phyloP scores from a whole-genome alignment of 2,113 vertebrate species.

The Oxyura jamaicensis region DNA sequence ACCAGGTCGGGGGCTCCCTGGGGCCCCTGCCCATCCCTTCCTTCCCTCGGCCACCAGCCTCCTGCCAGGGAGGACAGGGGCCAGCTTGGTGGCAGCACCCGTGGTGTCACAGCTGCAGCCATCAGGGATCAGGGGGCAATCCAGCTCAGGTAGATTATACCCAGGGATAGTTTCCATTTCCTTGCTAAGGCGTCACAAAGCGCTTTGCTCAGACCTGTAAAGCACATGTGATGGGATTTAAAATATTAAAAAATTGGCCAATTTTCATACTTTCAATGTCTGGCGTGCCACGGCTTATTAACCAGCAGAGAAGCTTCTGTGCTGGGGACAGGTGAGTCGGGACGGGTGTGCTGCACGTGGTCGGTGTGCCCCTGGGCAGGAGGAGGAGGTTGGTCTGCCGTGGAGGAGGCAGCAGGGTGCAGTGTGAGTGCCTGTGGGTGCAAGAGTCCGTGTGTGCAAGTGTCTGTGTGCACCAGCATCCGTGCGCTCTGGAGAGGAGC shows the following conservation, averaged over 20 bases:
- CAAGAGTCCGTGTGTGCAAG: neutral
- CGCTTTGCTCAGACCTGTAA: conserved; percentile 8
- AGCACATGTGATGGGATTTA: conserved; percentile 42
- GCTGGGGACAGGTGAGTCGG: neutral
- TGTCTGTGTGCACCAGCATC: neutral
- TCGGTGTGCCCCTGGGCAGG: fast-evolving
- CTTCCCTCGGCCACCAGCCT: neutral
- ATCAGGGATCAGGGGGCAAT: neutral
- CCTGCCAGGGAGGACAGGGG: fast-evolving
- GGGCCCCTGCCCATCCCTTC: neutral
- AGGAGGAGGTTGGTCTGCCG: neutral
- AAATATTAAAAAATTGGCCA: conserved; percentile 65
- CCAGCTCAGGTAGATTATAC: conserved; percentile 46
- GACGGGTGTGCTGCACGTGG: neutral
- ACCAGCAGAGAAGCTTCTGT: neutral
- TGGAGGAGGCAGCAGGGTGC: neutral
- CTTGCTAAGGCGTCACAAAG: neutral
- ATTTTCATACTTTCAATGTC: conserved; percentile 65
- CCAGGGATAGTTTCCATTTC: conserved; percentile 34
- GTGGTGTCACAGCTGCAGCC: neutral
- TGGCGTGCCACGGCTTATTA: conserved; percentile 44
- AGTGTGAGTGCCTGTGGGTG: neutral
- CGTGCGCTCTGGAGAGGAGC: too few species aligned
- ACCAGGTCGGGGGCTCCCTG: neutral
- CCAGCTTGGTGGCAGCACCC: neutral